Evolutionary conservation across 2,888 invertebrate genomes (phyloP).

Genomic region (Eulithis prunata): DNA sequence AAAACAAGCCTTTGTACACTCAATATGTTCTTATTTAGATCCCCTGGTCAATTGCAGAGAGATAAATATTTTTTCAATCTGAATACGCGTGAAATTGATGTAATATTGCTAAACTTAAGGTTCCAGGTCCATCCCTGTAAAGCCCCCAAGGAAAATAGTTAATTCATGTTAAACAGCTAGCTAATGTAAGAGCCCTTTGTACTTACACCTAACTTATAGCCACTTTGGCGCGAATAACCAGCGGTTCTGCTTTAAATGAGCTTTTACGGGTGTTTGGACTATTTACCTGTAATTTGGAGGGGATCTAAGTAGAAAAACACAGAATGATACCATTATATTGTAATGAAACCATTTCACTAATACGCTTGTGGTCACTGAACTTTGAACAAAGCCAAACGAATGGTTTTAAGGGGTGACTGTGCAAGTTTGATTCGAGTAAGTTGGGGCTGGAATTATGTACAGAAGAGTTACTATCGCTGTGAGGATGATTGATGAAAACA

Average conservation of each 20-base stretch:
- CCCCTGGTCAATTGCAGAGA: too few relatives aligned
- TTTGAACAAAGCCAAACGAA: conserved; percentile 15
- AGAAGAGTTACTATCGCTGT: too few relatives aligned
- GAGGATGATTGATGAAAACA: too few relatives aligned
- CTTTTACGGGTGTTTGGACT: conserved; percentile 23
- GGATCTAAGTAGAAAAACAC: conserved; percentile 14
- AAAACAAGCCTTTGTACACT: too few relatives aligned
- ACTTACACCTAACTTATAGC: conserved; percentile 32
- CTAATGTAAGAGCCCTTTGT: conserved; percentile 35
- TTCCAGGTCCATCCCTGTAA: conserved; percentile 11
- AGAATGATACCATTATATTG: conserved; percentile 12
- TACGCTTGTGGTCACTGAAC: conserved; percentile 7
- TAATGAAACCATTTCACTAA: conserved; percentile 17
- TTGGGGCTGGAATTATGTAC: background rate
- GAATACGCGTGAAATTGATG: background rate
- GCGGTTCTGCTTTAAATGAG: conserved; percentile 27
- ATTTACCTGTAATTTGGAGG: conserved; percentile 18
- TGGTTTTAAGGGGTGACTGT: conserved; percentile 5
- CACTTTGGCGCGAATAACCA: conserved; percentile 30
- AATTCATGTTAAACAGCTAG: conserved; percentile 41
- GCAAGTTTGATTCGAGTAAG: background rate
- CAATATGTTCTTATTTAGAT: too few relatives aligned
- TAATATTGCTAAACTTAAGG: background rate
- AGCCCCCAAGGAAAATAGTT: conserved; percentile 36
- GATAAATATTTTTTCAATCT: too few relatives aligned